Evolutionary conservation across 2,113 vertebrate species (phyloP), one percentile per base, ranked within the genome.

Genomic region (Mormyrus iriodes): DNA sequence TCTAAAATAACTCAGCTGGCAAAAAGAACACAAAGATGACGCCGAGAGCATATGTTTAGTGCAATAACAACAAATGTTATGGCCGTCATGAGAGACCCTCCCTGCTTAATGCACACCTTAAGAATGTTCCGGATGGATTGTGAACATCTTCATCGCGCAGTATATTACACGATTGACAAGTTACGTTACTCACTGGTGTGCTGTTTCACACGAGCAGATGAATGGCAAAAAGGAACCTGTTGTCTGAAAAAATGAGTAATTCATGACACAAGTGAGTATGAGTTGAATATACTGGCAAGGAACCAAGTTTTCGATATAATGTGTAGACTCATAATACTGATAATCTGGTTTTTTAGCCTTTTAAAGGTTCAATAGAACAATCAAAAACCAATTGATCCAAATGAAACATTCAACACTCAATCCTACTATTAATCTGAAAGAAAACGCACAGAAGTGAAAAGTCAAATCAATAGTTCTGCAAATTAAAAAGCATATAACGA

Each of bases 21-120:
- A 96, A 96, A 89, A 17, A 51, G 69, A 88, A 52, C 88, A 83
- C 55, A 90, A 88, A 89, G 88, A 83, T 88, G 86, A 96, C 95
- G 96, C 96, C 95, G 96, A 93, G 95, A 96, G 95, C 97, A 98
- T 98, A 98, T 98, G 97, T 96, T 97, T 96, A 95, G 94, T 95
- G 95, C 97, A 97, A 97, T 97, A 98, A 97, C 96, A 97, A 97
- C 96, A 97, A 97, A 96, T 95, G 96, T 97, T 97, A 98, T 97
- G 96, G 96, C 96, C 96, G 97, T 97, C 97, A 95, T 94, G 97
- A 97, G 97, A 98, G 96, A 96, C 95, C 95, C 95, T 95, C 95
- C 96, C 95, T 96, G 96, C 95, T 96, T 96, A 96, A 96, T 95
- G 96, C 96, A 97, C 96, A 97, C 96, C 97, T 97, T 97, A 97